Evolutionary conservation across 2,888 invertebrate species (phyloP).

Genomic region (Saturnia japonica): DNA sequence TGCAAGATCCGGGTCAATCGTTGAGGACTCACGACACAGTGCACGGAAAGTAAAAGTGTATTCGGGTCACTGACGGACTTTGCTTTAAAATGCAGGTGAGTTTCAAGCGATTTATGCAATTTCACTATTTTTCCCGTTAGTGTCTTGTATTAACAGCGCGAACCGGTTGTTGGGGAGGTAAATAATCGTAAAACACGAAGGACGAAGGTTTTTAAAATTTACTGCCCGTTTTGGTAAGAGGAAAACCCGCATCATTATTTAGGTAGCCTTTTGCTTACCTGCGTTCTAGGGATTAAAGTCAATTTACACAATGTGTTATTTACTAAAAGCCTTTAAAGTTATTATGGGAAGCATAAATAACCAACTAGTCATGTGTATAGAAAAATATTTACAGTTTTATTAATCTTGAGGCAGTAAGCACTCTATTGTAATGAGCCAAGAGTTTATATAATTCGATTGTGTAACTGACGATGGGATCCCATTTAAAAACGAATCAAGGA

Average conservation of each 20-base stretch:
- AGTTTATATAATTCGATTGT: slow-evolving; percentile 25
- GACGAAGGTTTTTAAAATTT: slow-evolving; percentile 42
- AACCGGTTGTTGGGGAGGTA: slow-evolving; percentile 38
- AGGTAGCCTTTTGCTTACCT: neutral
- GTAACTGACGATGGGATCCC: slow-evolving; percentile 26
- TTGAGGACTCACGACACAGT: slow-evolving; percentile 40
- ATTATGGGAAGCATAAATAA: neutral
- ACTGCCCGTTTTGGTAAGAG: slow-evolving; percentile 29
- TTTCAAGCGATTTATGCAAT: slow-evolving; percentile 42
- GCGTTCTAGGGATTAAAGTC: neutral
- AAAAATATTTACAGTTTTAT: neutral
- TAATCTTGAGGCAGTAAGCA: neutral
- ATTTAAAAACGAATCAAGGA: slow-evolving; percentile 42
- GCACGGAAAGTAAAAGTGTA: slow-evolving; percentile 68
- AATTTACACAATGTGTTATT: neutral
- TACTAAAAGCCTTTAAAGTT: neutral
- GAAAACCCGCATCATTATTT: slow-evolving; percentile 27
- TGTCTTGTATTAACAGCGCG: slow-evolving; percentile 33
- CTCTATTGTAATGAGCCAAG: neutral
- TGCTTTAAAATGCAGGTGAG: slow-evolving; percentile 67
- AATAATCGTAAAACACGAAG: slow-evolving; percentile 51
- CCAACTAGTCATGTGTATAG: neutral
- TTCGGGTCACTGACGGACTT: slow-evolving; percentile 29
- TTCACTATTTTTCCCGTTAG: slow-evolving; percentile 50
- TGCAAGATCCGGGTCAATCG: slow-evolving; percentile 62